These are phyloP conservation scores for Tor tambroides DNA, from an alignment of 2,113 vertebrate species.

Conservation along the genomic window DNA sequence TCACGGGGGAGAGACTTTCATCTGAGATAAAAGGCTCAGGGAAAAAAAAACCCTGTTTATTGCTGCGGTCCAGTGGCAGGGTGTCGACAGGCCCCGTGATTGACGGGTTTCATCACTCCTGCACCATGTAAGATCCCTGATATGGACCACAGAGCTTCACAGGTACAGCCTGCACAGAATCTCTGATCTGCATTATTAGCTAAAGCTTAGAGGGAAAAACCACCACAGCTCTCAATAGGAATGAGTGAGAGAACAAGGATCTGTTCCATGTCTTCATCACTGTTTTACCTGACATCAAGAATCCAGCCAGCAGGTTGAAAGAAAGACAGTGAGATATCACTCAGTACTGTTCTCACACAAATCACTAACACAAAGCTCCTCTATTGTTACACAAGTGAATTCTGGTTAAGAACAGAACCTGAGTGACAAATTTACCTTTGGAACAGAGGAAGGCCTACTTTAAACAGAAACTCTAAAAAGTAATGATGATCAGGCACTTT, in stretches of 20 bases:
- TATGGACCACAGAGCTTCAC: constrained; percentile 22
- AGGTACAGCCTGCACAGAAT: constrained; percentile 20
- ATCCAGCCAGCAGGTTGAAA: background rate
- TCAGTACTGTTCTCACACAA: background rate
- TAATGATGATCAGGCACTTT: background rate
- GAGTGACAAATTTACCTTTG: background rate
- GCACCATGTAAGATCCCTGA: constrained; percentile 7
- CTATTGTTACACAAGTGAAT: background rate
- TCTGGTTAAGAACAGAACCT: background rate
- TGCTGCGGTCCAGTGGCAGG: constrained; percentile 17
- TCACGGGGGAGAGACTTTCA: constrained; percentile 47
- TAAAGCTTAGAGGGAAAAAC: background rate
- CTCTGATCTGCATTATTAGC: constrained; percentile 30
- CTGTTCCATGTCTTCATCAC: background rate
- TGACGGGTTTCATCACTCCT: background rate
- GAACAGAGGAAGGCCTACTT: background rate
- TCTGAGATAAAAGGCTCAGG: constrained; percentile 53
- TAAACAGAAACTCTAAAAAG: background rate
- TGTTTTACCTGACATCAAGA: background rate
- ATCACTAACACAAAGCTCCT: background rate
- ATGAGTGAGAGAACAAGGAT: background rate
- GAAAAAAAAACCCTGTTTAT: constrained; percentile 34
- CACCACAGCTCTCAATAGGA: background rate
- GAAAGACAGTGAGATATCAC: background rate
- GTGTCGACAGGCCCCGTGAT: constrained; percentile 21